Evolutionary conservation across 2,888 invertebrate genomes (phyloP).

Genomic region (Papilio protenor): DNA sequence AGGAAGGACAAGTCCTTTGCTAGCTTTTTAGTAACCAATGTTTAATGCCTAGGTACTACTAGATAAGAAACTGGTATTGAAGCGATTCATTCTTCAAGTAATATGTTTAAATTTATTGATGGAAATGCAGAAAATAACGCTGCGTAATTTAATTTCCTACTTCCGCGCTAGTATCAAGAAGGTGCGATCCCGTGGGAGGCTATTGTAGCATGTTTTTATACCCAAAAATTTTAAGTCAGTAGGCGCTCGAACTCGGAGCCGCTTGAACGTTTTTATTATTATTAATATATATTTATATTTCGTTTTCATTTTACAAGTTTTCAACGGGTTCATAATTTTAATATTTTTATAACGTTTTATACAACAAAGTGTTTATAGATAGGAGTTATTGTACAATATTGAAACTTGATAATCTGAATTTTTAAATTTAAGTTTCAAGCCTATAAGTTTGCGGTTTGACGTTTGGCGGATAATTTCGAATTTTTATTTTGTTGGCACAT

Average conservation of each 20-base stretch:
- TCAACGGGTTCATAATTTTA: conserved; percentile 83
- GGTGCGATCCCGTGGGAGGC: conserved; percentile 69
- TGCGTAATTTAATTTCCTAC: conserved; percentile 44
- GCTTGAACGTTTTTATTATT: conserved; percentile 62
- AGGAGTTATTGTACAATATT: conserved; percentile 53
- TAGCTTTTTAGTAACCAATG: too few species aligned
- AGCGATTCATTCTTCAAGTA: conserved; percentile 28
- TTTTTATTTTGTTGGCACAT: conserved; percentile 46
- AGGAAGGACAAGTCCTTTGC: too few species aligned
- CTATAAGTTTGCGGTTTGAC: conserved; percentile 67
- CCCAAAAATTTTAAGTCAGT: conserved; percentile 85
- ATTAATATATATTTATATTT: conserved; percentile 85
- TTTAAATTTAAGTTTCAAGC: conserved; percentile 54
- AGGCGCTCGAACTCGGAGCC: conserved; percentile 83
- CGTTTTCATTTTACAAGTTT: conserved; percentile 84
- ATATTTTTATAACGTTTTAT: conserved; percentile 85
- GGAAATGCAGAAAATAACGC: neutral
- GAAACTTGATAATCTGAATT: conserved; percentile 37
- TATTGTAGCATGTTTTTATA: conserved; percentile 85
- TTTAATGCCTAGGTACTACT: too few species aligned
- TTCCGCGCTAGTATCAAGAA: conserved; percentile 72
- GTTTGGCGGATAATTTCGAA: conserved; percentile 64
- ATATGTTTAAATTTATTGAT: neutral
- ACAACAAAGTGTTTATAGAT: conserved; percentile 83
- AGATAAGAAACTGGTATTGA: neutral